These are phyloP conservation scores for Thereva nobilitata DNA, from an alignment of 2,888 invertebrate genomes.

Conservation along the genomic window DNA sequence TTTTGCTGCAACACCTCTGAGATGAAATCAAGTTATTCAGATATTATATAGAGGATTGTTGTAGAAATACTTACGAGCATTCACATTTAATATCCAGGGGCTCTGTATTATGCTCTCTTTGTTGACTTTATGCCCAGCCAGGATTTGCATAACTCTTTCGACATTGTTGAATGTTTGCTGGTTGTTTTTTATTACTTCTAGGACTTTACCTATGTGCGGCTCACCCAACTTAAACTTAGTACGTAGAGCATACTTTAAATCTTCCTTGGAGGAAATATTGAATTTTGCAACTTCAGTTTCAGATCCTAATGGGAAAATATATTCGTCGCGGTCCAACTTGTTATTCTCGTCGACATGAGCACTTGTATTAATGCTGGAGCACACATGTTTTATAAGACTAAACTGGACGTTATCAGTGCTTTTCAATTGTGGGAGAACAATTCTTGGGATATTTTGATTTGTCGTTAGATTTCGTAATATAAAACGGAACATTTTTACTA, in stretches of 20 bases:
- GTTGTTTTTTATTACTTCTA: conserved; percentile 15
- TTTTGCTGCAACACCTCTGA: conserved; percentile 53
- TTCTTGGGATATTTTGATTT: too few species aligned
- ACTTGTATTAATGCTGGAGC: too few species aligned
- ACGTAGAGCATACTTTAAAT: conserved; percentile 10
- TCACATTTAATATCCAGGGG: conserved; percentile 53
- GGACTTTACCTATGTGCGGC: conserved; percentile 7
- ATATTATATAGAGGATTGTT: neutral
- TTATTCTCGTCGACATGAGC: too few species aligned
- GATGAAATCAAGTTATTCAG: neutral
- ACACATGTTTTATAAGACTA: too few species aligned
- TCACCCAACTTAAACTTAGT: conserved; percentile 15
- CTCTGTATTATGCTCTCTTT: conserved; percentile 51
- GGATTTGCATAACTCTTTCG: conserved; percentile 41
- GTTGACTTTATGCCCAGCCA: conserved; percentile 48
- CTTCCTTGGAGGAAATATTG: conserved; percentile 3
- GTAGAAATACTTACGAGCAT: conserved; percentile 46
- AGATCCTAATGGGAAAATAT: neutral
- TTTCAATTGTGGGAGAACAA: too few species aligned
- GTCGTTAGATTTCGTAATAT: too few species aligned
- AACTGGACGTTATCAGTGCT: too few species aligned
- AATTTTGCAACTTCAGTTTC: neutral
- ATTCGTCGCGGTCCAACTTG: conserved; percentile 22
- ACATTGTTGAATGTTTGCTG: conserved; percentile 7
- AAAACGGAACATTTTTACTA: too few species aligned